Evolutionary conservation across 2,113 vertebrate genomes (phyloP), one percentile per base, ranked within the genome.

Genomic region (pig (Sus scrofa)): DNA sequence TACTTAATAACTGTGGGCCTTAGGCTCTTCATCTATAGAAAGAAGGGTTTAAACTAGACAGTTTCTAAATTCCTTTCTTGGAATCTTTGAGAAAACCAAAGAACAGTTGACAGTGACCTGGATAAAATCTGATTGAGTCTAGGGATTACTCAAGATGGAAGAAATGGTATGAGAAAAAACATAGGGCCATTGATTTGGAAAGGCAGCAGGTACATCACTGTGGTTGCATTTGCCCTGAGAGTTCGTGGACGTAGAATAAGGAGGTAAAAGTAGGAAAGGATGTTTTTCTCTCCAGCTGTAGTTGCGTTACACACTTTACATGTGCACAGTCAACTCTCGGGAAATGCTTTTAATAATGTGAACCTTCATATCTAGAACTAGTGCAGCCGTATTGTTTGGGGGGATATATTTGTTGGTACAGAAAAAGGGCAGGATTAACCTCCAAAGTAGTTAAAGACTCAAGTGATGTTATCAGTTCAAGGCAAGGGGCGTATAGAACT

Each of bases 1-100:
- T 50, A 54, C 60, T 56, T 58, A 26, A 10, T 16, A 19, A 16
- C 71, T 58, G 6, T 13, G 62, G 34, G 26, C 82, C 70, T 92
- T 16, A n/a, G 56, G 37, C 30, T 83, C 27, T 92, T 78, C 13
- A 8, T 37, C 79, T 90, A 0, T 89, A 37, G 85, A 79, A 78
- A 56, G 16, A 44, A 3, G n/a, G 4, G 16, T 8, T 52, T 63
- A 39, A 18, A 54, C 62, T 82, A 89, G 32, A 58, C 19, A 37
- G 27, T 74, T 74, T 77, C 37, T 68, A 70, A 78, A 84, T 74
- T 77, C 56, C 34, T 95, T 89, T 79, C 71, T 85, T 95, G 26
- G 26, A 68, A 83, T 70, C 60, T 54, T 0, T 86, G 34, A 73
- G 34, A 39, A 93, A 79, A 75, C 39, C 63, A 58, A 56, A 75